Base-by-base conservation (phyloP, 2,888 invertebrate genomes). In the Drosophila crucigera region DNA sequence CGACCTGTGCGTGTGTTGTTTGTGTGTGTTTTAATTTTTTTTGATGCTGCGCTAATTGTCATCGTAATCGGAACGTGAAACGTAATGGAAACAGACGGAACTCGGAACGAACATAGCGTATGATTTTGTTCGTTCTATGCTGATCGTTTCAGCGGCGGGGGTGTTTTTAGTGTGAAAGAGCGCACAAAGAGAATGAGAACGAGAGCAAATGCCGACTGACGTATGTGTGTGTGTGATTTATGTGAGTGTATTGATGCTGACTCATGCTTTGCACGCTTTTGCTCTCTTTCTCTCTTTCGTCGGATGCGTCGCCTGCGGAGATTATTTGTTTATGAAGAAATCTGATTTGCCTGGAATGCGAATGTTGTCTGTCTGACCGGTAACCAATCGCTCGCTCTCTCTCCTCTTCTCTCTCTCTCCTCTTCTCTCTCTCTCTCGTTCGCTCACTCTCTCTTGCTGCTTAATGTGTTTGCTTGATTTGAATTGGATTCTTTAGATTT, bases 261-360 rank as follows among this genome's bases (percentile, higher is more conserved):
- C 68, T 80, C 80, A 80, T 59, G 47, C 50, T 31, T 50, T 47
- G 53, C 37, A 35, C 31, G 16, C 9, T 16, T 16, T 25, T 25
- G 25, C 47, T 25, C 25, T 25, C 7, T 22, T 14, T 47, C 7
- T 14, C 22, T 30, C 30, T n/a, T 35, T 47, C 22, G 28, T 19
- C 11, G 49, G 50, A 47, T 50, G 62, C 41, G 19, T 73, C 55
- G 79, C 70, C 78, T 67, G 71, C 62, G 50, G 72, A 80, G 66
- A 66, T 50, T 67, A 73, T 80, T 73, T 85, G 90, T 80, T 90
- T 90, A 88, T 89, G 68, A 88, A 85, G 86, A 89, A 89, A 91
- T 91, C 82, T 79, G 88, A 86, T 84, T 91, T 90, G 82, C 82
- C 74, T 84, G 91, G 91, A 91, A 91, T 91, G 91, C 91, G 85